phyloP scores from a whole-genome alignment of 2,797 vertebrate species.

The Squalus acanthias region DNA sequence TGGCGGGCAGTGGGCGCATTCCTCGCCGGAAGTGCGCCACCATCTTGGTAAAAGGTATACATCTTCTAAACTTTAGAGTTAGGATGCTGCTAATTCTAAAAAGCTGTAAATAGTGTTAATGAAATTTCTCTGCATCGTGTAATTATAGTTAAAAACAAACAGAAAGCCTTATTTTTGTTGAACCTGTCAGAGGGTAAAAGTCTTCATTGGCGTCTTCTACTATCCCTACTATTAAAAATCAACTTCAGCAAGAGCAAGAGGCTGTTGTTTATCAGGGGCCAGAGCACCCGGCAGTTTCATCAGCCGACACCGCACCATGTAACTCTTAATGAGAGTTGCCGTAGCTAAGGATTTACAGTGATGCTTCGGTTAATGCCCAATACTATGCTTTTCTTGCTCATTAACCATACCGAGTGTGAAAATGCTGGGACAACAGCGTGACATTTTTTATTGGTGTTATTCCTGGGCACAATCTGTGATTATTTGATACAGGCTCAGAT shows the following conservation, averaged over 20 bases:
- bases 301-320: neutral
- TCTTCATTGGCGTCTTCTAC: neutral
- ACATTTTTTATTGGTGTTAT: neutral
- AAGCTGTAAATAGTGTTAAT: neutral
- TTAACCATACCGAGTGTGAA: neutral
- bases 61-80: neutral
- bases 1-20: neutral
- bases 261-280: neutral
- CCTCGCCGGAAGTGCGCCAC: neutral
- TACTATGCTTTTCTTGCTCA: neutral
- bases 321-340: neutral
- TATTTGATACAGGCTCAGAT: neutral
- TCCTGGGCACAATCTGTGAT: neutral
- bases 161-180: neutral
- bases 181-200: neutral
- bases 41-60: conserved; percentile 11
- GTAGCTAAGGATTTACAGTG: neutral
- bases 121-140: neutral
- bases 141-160: neutral
- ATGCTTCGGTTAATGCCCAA: neutral
- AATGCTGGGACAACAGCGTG: neutral
- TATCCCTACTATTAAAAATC: neutral
- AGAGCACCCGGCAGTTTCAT: neutral
- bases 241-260: neutral
- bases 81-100: neutral